These are phyloP conservation scores for Oryzaephilus surinamensis DNA, from an alignment of 1,140 invertebrate genomes.

Conservation along the genomic window DNA sequence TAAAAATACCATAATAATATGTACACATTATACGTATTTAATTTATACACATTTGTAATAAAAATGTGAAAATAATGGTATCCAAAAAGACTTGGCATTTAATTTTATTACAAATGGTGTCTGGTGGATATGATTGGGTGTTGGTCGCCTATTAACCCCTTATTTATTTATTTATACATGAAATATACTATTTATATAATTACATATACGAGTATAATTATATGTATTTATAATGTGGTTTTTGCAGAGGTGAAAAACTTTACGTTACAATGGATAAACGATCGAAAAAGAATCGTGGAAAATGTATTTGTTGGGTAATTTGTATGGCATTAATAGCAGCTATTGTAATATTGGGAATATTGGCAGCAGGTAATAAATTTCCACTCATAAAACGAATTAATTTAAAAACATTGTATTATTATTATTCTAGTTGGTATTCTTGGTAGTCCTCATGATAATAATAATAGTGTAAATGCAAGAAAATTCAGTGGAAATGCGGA, in stretches of 20 bases:
- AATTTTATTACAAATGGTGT: too few species aligned
- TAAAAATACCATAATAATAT: conserved; percentile 1
- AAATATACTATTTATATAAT: too few species aligned
- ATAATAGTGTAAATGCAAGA: conserved; percentile 25
- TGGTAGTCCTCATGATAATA: conserved; percentile 36
- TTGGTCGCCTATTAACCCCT: conserved; percentile 13
- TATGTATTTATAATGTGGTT: conserved; percentile 9
- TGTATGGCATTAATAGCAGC: conserved; percentile 48
- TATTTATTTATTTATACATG: neutral
- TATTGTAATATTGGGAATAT: conserved; percentile 56
- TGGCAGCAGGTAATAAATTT: conserved; percentile 52
- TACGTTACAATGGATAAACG: conserved; percentile 72
- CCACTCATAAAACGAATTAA: neutral
- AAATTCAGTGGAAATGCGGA: conserved; percentile 24
- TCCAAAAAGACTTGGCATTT: too few species aligned
- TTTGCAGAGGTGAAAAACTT: conserved; percentile 67
- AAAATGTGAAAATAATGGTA: conserved; percentile 2
- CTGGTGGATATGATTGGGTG: conserved; percentile 26
- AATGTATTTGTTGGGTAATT: conserved; percentile 54
- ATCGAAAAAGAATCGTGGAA: conserved; percentile 52
- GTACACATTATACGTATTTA: neutral
- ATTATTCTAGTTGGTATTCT: conserved; percentile 43
- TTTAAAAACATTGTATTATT: conserved; percentile 1
- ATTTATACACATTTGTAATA: neutral
- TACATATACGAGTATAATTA: neutral